Base-by-base conservation (phyloP, 1,140 invertebrate species). In the Spodoptera frugiperda region DNA sequence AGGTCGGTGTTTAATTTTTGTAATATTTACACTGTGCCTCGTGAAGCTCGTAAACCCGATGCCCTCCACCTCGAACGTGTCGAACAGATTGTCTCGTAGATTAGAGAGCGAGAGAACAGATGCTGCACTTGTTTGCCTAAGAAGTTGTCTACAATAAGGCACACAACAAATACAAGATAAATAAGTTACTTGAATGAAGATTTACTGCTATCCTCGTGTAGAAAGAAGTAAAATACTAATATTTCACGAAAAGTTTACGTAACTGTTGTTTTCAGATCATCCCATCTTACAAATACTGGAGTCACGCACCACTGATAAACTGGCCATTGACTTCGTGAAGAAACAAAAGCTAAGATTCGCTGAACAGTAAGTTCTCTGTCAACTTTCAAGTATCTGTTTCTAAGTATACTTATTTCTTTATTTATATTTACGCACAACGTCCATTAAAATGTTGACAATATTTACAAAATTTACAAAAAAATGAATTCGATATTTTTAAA, bases 271-370 rank as follows among this genome's bases (percentile, higher is more conserved):
- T 87, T 3, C 94, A 97, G 97, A 95, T 94, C 96, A 97, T 91
- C 96, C 97, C 17, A 97, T 98, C 78, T 93, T 99, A 49, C 96
- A 97, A 91, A 98, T 98, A 77, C 90, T 99, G 79, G 97, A 98
- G 88, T 96, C 96, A 39, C 95, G 98, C 84, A 95, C 95, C 17
- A 97, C 96, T 85, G 98, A 99, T 93, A 97, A 97, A 89, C 93
- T 96, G 82, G 98, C 98, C 19, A 95, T 96, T 82, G 98, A 99
- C 79, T 99, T 99, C 95, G 97, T 98, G 14, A 97, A 97, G 88
- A 97, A 98, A 89, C 97, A 98, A 92, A 97, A 96, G 89, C 89
- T 95, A 82, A 94, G 96, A 87, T 95, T 97, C 76, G 95, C 96
- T 53, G 91, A 94, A 76, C 90, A 92, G 82, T 91, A 88, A 91